These are phyloP conservation scores for Drosophila melanosoma DNA, from an alignment of 2,888 invertebrate species.

Conservation along the genomic window DNA sequence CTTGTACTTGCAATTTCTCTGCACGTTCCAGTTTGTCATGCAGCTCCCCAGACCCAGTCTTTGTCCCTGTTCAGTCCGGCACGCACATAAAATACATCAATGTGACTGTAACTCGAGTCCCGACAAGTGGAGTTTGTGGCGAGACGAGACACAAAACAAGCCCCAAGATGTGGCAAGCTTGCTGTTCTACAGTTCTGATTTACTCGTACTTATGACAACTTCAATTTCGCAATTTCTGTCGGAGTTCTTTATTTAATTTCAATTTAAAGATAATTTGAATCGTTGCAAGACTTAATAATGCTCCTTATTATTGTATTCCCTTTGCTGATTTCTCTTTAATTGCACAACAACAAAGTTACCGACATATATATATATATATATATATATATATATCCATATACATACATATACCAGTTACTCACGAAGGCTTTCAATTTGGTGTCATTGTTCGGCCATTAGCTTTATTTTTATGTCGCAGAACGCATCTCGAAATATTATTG, in stretches of 20 bases:
- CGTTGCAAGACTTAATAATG: conserved; percentile 55
- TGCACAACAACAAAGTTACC: not conserved
- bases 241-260: conserved; percentile 31
- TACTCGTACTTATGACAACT: conserved; percentile 72
- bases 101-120: conserved; percentile 52
- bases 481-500: conserved; percentile 67
- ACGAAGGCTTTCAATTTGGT: conserved; percentile 37
- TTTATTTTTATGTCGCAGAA: conserved; percentile 57
- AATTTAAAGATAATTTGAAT: conserved; percentile 51
- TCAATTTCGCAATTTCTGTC: conserved; percentile 25
- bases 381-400: conserved; percentile 12
- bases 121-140: conserved; percentile 60
- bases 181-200: conserved; percentile 61
- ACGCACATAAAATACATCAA: conserved; percentile 70
- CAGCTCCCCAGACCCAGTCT: conserved; percentile 7
- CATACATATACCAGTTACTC: conserved; percentile 12
- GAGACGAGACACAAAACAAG: conserved; percentile 42
- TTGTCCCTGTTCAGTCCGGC: conserved; percentile 21
- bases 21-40: conserved; percentile 71
- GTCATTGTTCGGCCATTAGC: conserved; percentile 53
- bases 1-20: conserved; percentile 74
- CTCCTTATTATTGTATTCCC: conserved; percentile 30
- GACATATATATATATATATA: conserved; percentile 8
- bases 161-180: conserved; percentile 45
- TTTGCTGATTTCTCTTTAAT: conserved; percentile 28